A percentile compares a stretch with the other conserved stretches of the same genome.
Evolutionary conservation across 2,888 invertebrate species (phyloP).

Genomic region (Metalampra italica): DNA sequence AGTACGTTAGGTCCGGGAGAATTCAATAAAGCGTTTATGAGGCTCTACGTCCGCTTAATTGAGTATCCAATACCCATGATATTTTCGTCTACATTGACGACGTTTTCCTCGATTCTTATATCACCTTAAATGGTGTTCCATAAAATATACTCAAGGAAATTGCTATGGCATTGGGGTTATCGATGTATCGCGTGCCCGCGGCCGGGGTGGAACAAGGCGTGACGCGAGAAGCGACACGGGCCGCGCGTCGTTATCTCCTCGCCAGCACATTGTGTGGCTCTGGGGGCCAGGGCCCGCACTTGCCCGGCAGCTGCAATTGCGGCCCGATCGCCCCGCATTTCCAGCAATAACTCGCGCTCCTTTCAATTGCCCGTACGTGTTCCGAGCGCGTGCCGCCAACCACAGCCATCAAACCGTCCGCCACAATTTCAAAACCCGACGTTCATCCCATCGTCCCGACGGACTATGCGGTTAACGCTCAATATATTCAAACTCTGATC

Average conservation of each 20-base stretch:
- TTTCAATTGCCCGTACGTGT: constrained; percentile 70
- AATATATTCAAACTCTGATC: constrained; percentile 25
- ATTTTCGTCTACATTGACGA: not conserved
- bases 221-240: constrained; percentile 40
- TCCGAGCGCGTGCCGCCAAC: constrained; percentile 62
- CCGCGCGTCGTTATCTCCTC: constrained; percentile 37
- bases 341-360: constrained; percentile 62
- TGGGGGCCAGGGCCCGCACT: constrained; percentile 25
- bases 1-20: constrained; percentile 38
- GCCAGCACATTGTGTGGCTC: constrained; percentile 45
- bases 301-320: constrained; percentile 57
- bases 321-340: constrained; percentile 58
- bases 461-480: constrained; percentile 32
- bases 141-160: constrained; percentile 13
- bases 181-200: constrained; percentile 21
- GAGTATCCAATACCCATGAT: constrained; percentile 16
- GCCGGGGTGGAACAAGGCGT: constrained; percentile 29
- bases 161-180: constrained; percentile 20
- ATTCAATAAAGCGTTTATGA: constrained; percentile 42
- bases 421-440: constrained; percentile 63
- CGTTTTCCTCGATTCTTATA: not conserved
- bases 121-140: not conserved
- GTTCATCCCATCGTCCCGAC: constrained; percentile 41
- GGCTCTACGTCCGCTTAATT: constrained; percentile 25
- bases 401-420: constrained; percentile 42